Evolutionary conservation across 2,797 vertebrate species (phyloP).

Genomic region (Nannoperca obscura): DNA sequence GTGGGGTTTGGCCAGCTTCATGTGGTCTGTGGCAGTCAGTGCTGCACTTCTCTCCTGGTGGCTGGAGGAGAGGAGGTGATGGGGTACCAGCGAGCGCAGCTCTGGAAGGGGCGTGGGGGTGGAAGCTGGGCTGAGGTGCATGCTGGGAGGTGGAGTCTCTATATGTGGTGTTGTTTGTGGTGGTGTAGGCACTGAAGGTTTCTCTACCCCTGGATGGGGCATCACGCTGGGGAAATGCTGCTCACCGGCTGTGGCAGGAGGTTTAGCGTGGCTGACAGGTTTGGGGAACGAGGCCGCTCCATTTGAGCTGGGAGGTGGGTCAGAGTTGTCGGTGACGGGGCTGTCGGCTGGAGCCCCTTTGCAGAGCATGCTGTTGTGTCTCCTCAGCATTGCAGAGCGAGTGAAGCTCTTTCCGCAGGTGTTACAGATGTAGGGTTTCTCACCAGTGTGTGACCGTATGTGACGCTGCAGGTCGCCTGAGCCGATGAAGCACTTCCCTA

Average conservation of each 20-base stretch:
- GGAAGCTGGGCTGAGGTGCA: slow-evolving; percentile 71
- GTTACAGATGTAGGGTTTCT: slow-evolving; percentile 93
- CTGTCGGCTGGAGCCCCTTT: slow-evolving; percentile 66
- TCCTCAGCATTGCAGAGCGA: slow-evolving; percentile 92
- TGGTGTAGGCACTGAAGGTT: slow-evolving; percentile 66
- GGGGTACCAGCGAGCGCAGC: slow-evolving; percentile 81
- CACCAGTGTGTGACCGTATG: slow-evolving; percentile 94
- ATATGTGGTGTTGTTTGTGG: slow-evolving; percentile 52
- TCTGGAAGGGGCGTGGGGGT: slow-evolving; percentile 83
- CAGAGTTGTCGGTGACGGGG: slow-evolving; percentile 51
- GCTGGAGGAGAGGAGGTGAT: slow-evolving; percentile 72
- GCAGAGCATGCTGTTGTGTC: slow-evolving; percentile 91
- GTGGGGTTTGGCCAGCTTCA: slow-evolving; percentile 81
- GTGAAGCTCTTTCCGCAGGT: slow-evolving; percentile 94
- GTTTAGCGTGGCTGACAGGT: slow-evolving; percentile 70
- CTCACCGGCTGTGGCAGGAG: slow-evolving; percentile 64
- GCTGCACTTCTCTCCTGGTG: slow-evolving; percentile 79
- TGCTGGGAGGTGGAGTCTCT: slow-evolving; percentile 64
- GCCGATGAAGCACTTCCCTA: slow-evolving; percentile 93
- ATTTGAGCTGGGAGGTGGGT: slow-evolving; percentile 62
- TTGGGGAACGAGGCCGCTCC: slow-evolving; percentile 71
- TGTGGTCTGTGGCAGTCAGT: slow-evolving; percentile 69
- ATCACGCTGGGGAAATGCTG: slow-evolving; percentile 78
- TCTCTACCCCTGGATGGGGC: slow-evolving; percentile 74
- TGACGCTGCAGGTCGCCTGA: slow-evolving; percentile 96